Evolutionary conservation across 1,140 invertebrate species (phyloP), one percentile per base, ranked within the genome.

Genomic region (Drosophila santomea): DNA sequence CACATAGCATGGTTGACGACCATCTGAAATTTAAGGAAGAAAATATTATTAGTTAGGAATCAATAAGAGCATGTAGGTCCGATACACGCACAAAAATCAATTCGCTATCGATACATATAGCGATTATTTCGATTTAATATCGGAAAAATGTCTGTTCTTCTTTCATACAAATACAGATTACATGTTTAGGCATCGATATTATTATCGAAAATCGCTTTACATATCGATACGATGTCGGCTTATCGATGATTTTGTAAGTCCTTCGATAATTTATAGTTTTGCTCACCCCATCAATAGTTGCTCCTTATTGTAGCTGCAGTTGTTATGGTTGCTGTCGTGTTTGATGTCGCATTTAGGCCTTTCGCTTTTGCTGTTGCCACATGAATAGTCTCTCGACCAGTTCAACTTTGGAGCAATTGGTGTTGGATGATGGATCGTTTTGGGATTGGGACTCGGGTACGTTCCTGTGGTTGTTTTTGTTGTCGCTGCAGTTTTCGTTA

Each of bases 301-400:
- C 76, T 83, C 66, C 43, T 51, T 69, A 41, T 43, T 63, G 75
- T 61, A 76, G 68, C 25, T 73, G 66, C 54, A 52, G 44, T 62
- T 66, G 35, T 56, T 50, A 17, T 52, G 54, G 54, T 74, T 45
- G 64, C 60, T 78, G 66, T 20, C 68, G 59, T 60, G 59, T 38
- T 67, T 55, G 39, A 45, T 58, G 32, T 50, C 35, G n/a, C 44
- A 32, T n/a, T 48, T 89, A 88, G 67, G 63, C 61, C 74, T 88
- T 86, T 76, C 84, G 83, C 58, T 88, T 79, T 51, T 88, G 84
- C 67, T 88, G 84, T 36, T 88, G 84, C 84, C 84, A 89, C 80
- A 66, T 72, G 55, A 88, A 88, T 48, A 88, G 80, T 69, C 80
- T 84, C 55, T 88, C 84, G 62, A 88, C 84, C 41, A 88, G 66